Evolutionary conservation across 64 coral and sea anemone species (phyloP).

Genomic region (Hydrozoanthus tunicans): DNA sequence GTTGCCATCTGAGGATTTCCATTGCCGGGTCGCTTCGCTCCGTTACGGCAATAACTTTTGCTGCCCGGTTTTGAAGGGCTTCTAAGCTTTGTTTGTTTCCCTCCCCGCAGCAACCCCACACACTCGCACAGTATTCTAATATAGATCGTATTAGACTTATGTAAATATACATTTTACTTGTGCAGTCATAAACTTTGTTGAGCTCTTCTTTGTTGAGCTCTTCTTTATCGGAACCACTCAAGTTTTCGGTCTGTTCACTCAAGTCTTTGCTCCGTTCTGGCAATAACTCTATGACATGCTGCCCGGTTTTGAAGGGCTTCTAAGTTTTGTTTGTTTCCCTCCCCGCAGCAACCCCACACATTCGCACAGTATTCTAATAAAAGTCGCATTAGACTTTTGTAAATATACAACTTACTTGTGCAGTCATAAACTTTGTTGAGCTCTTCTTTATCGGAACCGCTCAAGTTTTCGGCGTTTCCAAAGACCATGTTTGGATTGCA

Average conservation of each 20-base stretch:
- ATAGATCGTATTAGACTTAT: not conserved
- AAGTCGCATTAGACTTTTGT: not conserved
- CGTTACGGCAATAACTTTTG: no score
- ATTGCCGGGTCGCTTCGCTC: no score
- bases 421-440: conserved; percentile 37
- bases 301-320: no score
- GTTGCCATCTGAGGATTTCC: no score
- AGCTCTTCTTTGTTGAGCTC: not conserved
- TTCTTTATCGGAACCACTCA: conserved; percentile 15
- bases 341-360: no score
- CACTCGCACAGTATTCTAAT: not conserved
- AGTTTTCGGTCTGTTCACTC: not conserved
- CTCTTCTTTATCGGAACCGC: conserved; percentile 20
- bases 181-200: conserved; percentile 30
- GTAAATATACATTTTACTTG: not conserved
- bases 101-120: no score
- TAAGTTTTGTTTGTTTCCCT: no score
- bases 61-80: no score
- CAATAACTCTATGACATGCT: no score
- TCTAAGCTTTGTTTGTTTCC: no score
- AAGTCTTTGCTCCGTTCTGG: no score
- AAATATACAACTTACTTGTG: not conserved
- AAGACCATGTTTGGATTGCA: not conserved
- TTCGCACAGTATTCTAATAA: not conserved
- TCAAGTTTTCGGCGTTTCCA: conserved; percentile 21